Evolutionary conservation across 1,140 invertebrate genomes (phyloP).

Genomic region (Drosophila neocordata): DNA sequence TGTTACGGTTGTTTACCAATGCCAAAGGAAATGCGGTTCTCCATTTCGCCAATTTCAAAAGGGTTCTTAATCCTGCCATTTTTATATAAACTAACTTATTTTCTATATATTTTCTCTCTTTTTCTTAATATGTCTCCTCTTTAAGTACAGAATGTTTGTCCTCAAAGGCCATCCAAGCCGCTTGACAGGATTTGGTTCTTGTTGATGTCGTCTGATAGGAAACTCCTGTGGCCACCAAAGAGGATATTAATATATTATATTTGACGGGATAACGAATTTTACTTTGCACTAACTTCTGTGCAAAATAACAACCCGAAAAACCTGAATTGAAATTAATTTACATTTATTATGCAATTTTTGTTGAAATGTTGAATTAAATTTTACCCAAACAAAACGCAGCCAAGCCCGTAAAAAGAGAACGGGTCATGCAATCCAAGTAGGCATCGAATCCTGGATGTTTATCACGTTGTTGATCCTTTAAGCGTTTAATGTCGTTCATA

Average conservation of each 20-base stretch:
- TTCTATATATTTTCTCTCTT: not conserved
- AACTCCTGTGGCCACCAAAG: constrained; percentile 66
- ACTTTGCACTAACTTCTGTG: constrained; percentile 79
- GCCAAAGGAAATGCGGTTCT: constrained; percentile 17
- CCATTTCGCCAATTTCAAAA: constrained; percentile 8
- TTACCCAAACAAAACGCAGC: constrained; percentile 83
- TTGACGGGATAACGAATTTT: constrained; percentile 81
- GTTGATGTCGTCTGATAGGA: constrained; percentile 82
- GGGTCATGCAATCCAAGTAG: constrained; percentile 84
- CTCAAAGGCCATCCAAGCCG: constrained; percentile 83
- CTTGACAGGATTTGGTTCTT: constrained; percentile 83
- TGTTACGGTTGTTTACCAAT: constrained; percentile 32
- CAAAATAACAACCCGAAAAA: constrained; percentile 83
- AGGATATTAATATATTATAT: constrained; percentile 81
- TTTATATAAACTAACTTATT: constrained; percentile 31
- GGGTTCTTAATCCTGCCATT: constrained; percentile 41
- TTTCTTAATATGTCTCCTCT: constrained; percentile 56
- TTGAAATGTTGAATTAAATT: constrained; percentile 7
- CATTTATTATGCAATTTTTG: constrained; percentile 70
- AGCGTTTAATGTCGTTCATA: constrained; percentile 82
- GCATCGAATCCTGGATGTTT: constrained; percentile 84
- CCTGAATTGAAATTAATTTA: constrained; percentile 57
- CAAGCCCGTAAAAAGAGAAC: constrained; percentile 83
- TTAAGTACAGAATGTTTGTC: constrained; percentile 83
- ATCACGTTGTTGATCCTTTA: constrained; percentile 83